A percentile compares a stretch with the other conserved stretches of the same genome.
Conservation (phyloP, 92 coral and sea anemone genomes). For the Ricordea florida region DNA sequence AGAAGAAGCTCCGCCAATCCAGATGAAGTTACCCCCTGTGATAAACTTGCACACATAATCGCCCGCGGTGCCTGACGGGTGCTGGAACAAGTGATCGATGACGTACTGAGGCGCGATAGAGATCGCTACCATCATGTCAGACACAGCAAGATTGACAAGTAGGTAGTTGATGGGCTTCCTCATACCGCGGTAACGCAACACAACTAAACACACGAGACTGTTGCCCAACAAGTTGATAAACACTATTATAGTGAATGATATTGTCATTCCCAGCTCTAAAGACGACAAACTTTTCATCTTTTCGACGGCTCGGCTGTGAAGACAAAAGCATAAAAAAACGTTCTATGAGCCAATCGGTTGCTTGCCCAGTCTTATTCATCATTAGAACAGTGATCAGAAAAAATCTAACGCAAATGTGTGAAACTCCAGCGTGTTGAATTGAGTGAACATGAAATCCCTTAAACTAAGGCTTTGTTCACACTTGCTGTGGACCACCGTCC, state of each 20-base stretch:
- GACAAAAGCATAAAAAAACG: no score
- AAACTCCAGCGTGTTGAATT: no score
- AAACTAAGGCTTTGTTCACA: no score
- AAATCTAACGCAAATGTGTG: no score
- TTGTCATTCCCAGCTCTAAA: not conserved
- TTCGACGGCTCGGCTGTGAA: no score
- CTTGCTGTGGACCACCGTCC: no score
- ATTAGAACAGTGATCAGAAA: no score
- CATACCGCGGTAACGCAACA: constrained; percentile 45
- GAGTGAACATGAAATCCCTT: no score
- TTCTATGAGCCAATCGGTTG: not conserved
- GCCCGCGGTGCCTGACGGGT: constrained; percentile 41
- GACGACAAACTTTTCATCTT: not conserved
- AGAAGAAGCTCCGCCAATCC: constrained; percentile 32
- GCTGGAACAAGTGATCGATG: constrained; percentile 6
- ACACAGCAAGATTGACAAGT: constrained; percentile 47
- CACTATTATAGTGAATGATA: not conserved
- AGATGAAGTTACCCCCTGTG: constrained; percentile 44
- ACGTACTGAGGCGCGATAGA: constrained; percentile 12
- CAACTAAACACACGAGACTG: constrained; percentile 34
- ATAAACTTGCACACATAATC: constrained; percentile 21
- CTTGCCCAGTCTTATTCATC: not conserved
- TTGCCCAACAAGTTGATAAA: constrained; percentile 47
- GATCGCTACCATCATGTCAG: constrained; percentile 48
- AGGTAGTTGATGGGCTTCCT: constrained; percentile 46